Percentiles rank a stretch among this genome's conserved stretches.
Conservation (phyloP, 2,113 vertebrate species). For the Hippocampus abdominalis region DNA sequence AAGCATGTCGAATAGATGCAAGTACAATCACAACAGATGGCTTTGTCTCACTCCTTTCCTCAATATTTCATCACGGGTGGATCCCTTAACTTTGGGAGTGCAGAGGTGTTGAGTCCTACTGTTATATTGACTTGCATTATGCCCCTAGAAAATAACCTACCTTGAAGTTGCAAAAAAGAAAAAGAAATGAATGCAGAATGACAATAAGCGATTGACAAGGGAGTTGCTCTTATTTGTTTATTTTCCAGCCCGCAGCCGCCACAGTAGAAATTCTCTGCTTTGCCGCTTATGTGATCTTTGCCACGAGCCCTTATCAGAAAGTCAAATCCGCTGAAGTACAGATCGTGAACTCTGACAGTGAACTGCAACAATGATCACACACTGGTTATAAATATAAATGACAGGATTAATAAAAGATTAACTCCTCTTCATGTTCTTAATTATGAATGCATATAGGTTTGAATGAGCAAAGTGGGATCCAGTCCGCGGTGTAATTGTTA, state of each 20-base stretch:
- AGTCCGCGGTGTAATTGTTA: conserved; percentile 57
- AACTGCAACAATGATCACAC: background rate
- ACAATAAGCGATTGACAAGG: background rate
- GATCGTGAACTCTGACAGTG: background rate
- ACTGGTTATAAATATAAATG: conserved; percentile 68
- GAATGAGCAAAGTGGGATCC: conserved; percentile 42
- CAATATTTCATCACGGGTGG: background rate
- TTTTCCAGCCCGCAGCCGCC: background rate
- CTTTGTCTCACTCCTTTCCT: background rate
- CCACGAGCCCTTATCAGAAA: background rate
- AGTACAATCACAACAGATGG: background rate
- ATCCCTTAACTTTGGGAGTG: background rate
- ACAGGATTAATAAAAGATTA: conserved; percentile 66
- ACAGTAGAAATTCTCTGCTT: background rate
- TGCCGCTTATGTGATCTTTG: background rate
- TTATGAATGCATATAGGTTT: conserved; percentile 65
- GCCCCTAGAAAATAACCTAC: background rate
- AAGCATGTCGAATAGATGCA: too few species aligned
- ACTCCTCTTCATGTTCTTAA: conserved; percentile 52
- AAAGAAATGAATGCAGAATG: background rate
- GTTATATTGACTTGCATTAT: background rate
- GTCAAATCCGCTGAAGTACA: background rate
- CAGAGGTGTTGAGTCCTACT: background rate
- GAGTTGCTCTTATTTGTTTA: background rate
- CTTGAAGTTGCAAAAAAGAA: background rate